These are phyloP conservation scores for Drosophila setifemur DNA, from an alignment of 1,140 invertebrate genomes.

Conservation along the genomic window DNA sequence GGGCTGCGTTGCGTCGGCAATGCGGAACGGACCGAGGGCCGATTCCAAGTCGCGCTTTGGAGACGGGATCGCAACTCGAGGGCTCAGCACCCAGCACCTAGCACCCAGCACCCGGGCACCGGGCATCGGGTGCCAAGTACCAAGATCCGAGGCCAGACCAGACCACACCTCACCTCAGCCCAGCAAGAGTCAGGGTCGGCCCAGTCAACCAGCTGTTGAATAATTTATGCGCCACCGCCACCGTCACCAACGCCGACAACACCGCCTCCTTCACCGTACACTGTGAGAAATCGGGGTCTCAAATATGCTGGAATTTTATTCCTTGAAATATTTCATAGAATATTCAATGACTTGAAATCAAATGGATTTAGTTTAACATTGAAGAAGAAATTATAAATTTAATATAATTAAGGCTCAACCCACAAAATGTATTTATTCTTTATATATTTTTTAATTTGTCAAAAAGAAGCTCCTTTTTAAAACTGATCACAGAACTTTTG, in stretches of 20 bases:
- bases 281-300: background rate
- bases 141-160: slow-evolving; percentile 30
- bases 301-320: too few species aligned
- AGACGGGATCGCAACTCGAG: slow-evolving; percentile 15
- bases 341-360: too few species aligned
- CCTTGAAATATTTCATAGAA: too few species aligned
- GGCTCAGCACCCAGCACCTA: too few species aligned
- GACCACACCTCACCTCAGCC: slow-evolving; percentile 21
- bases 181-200: background rate
- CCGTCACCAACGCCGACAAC: slow-evolving; percentile 49
- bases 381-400: too few species aligned
- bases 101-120: too few species aligned
- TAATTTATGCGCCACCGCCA: slow-evolving; percentile 68
- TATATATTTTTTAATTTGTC: background rate
- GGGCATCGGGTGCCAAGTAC: too few species aligned
- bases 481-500: too few species aligned
- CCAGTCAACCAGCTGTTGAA: slow-evolving; percentile 59
- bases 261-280: slow-evolving; percentile 50
- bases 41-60: slow-evolving; percentile 14
- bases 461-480: too few species aligned
- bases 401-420: too few species aligned
- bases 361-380: too few species aligned
- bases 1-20: slow-evolving; percentile 64
- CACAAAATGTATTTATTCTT: background rate
- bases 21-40: slow-evolving; percentile 59